Evolutionary conservation across 1,140 invertebrate genomes (phyloP), one percentile per base, ranked within the genome.

Genomic region (Drosophila nigromelanica): DNA sequence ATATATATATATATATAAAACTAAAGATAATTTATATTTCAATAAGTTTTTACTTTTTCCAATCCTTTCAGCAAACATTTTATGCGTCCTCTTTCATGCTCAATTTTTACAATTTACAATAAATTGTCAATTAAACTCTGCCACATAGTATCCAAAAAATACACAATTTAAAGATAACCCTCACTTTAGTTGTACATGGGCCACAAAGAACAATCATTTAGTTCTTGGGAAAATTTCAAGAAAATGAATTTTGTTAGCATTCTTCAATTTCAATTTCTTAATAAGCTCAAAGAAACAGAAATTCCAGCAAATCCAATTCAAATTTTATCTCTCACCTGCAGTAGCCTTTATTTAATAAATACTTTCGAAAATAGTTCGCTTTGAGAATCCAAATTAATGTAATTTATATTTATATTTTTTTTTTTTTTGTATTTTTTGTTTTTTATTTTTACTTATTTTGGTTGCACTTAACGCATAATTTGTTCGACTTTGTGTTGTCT

Each of bases 381-480:
- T 56, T 42, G 54, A 35, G 18, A 30, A 56, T 11, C 48, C 27
- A 24, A 60, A 14, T 27, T 24, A 6, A 37, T 30, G n/a, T 33
- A 37, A 21, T 35, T 33, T 21, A 24, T 7, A 43, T 10, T 58
- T 58, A 15, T 43, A 39, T 55, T 12, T 55, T 14, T 10, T 5
- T 11, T 37, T 39, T 12, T 30, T 51, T 51, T 15, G 18, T 0
- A 8, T 30, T 30, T 50, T 8, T 14, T 15, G 14, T 56, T 11
- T 8, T 14, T 45, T 35, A 52, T 69, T 73, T 73, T 43, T 66
- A 76, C 63, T 60, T 39, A 62, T 71, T 85, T 67, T 58, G 47
- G 27, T 47, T 42, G 62, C 59, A 66, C 47, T 64, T 37, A 71
- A 69, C 52, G 61, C 54, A 86, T 86, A 85, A 85, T 85, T 78